Percentiles rank a stretch among this genome's conserved stretches.
These are phyloP conservation scores for Puffinus mauretanicus DNA, from an alignment of 2,113 vertebrate species.

Conservation along the genomic window DNA sequence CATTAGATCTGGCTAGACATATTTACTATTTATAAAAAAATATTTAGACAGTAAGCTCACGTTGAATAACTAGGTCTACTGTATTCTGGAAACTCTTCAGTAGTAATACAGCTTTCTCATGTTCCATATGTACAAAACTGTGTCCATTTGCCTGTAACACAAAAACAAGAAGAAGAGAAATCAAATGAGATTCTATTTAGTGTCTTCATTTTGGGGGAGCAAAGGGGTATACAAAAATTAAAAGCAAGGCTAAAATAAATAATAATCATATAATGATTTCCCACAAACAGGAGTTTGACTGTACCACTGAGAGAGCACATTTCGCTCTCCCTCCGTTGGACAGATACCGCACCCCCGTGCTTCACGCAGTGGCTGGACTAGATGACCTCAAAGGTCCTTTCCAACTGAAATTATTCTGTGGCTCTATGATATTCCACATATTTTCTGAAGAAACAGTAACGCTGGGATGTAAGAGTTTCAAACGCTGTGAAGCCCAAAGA, in stretches of 20 bases:
- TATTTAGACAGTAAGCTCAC: slow-evolving; percentile 96
- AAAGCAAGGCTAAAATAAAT: background rate
- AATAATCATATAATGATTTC: background rate
- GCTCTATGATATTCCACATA: fast-evolving
- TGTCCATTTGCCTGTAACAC: slow-evolving; percentile 96
- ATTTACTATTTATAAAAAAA: slow-evolving; percentile 86
- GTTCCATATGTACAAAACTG: slow-evolving; percentile 99
- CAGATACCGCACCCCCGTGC: background rate
- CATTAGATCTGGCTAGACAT: slow-evolving; percentile 79
- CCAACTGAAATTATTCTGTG: fast-evolving
- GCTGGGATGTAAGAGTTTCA: background rate
- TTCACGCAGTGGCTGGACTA: background rate
- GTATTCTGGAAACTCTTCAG: slow-evolving; percentile 99
- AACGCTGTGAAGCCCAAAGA: no score
- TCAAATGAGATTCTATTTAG: background rate
- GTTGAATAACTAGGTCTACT: slow-evolving; percentile 98
- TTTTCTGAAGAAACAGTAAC: background rate
- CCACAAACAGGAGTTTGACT: no score
- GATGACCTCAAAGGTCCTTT: background rate
- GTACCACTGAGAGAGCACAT: fast-evolving
- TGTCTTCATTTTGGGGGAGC: background rate
- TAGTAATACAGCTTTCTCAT: slow-evolving; percentile 95
- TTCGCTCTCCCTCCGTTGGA: fast-evolving
- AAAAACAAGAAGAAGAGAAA: slow-evolving; percentile 69
- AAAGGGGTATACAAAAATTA: background rate